Base-by-base conservation (phyloP, 1,140 invertebrate species). In the Branchinecta lindahli region DNA sequence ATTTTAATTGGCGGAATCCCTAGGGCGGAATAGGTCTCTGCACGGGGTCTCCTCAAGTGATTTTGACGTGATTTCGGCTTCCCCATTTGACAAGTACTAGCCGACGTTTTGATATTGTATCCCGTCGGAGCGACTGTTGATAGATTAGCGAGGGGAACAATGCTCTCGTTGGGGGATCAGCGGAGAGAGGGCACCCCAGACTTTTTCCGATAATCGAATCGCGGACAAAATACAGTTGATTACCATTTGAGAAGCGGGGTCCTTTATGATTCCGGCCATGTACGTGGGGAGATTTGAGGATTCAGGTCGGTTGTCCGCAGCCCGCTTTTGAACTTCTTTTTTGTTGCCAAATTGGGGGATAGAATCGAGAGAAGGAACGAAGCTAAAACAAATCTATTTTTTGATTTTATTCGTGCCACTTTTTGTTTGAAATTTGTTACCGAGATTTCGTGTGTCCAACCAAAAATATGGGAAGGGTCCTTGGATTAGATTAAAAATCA, bases 31-130 rank as follows among this genome's bases (percentile, higher is more conserved):
- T 33, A 33, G 33, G 33, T 33, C 33, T 33, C 33, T 33, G 33
- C 33, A 33, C 33, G 33, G 33, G 33, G 33, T 33, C 33, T 33
- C 33, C 33, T 33, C 33, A 33, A 33, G 33, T 33, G 33, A 33
- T 33, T 33, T 33, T 33, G 33, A 33, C 33, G 33, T 33, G 33
- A 61, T 61, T 61, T 61, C 52, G 12, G 18, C 18, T 20, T 20
- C 52, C 18, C 52, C 12, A 12, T 61, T 61, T 61, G 52, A 61
- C 12, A 61, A 61, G 52, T 20, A 61, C 33, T 61, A 12, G 52
- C 52, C 52, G 52, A 61, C 52, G 6, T 61, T 61, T 61, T 61
- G 52, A 61, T 61, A 61, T 61, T 61, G 52, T 61, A 61, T 61
- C 52, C 52, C 18, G 52, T 20, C 52, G 52, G 18, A 20, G 12